These are phyloP conservation scores for Spondyliosoma cantharus DNA, from an alignment of 2,797 vertebrate species.

Conservation along the genomic window DNA sequence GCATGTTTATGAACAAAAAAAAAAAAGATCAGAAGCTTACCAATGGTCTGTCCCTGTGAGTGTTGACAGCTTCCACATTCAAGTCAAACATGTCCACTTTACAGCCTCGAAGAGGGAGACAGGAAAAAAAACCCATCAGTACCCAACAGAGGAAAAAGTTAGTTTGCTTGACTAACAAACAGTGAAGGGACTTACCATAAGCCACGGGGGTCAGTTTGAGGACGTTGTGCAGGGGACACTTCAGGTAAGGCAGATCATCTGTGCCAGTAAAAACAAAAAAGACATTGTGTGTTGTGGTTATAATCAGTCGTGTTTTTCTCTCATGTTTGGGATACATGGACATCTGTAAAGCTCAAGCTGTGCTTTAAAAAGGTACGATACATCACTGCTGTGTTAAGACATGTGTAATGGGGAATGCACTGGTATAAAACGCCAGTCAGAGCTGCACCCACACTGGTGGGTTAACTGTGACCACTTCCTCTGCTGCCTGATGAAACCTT, in stretches of 20 bases:
- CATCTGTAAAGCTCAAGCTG: neutral
- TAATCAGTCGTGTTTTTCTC: conserved; percentile 15
- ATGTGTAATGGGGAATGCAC: neutral
- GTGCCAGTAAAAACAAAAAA: conserved; percentile 43
- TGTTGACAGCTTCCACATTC: conserved; percentile 93
- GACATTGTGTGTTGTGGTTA: conserved; percentile 1
- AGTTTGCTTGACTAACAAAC: neutral
- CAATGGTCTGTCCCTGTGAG: conserved; percentile 89
- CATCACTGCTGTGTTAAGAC: neutral
- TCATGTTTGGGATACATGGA: conserved; percentile 1
- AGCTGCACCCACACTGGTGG: conserved; percentile 42
- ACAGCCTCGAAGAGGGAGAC: conserved; percentile 85
- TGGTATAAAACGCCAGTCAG: conserved; percentile 14
- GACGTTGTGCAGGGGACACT: conserved; percentile 93
- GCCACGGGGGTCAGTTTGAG: conserved; percentile 95
- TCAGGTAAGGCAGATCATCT: conserved; percentile 94
- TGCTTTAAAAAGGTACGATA: neutral
- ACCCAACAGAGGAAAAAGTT: neutral
- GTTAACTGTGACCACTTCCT: conserved; percentile 47
- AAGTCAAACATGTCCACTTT: conserved; percentile 93
- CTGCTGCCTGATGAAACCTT: neutral
- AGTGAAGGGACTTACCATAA: conserved; percentile 85
- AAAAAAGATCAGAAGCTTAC: conserved; percentile 80
- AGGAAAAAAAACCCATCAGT: conserved; percentile 24
- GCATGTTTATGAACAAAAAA: neutral